phyloP scores from a whole-genome alignment of 1,140 invertebrate genomes.

The Musca domestica region DNA sequence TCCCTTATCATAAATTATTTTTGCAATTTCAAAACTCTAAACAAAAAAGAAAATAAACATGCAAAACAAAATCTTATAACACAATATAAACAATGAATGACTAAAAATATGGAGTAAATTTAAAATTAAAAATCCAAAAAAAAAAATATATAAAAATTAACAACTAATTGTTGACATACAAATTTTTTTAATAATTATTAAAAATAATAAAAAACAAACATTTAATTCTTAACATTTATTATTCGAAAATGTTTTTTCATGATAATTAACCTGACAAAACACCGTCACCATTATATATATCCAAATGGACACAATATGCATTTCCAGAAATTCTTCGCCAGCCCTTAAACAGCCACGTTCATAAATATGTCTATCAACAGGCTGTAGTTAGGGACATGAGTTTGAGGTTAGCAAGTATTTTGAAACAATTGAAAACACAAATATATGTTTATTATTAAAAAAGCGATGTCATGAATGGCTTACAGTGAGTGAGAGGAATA shows the following conservation, averaged over 20 bases:
- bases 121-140: neutral
- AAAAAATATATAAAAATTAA: neutral
- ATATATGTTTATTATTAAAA: too few species aligned
- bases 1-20: slow-evolving; percentile 89
- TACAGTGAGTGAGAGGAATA: too few species aligned
- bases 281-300: slow-evolving; percentile 16
- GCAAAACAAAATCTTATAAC: slow-evolving; percentile 24
- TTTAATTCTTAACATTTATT: neutral
- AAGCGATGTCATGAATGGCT: too few species aligned
- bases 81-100: slow-evolving; percentile 18
- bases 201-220: neutral
- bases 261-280: slow-evolving; percentile 8
- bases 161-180: neutral
- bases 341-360: slow-evolving; percentile 89
- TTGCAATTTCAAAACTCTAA: slow-evolving; percentile 70
- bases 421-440: slow-evolving; percentile 19
- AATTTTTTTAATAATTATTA: neutral
- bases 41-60: slow-evolving; percentile 48
- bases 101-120: slow-evolving; percentile 17
- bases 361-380: slow-evolving; percentile 84
- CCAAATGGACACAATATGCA: slow-evolving; percentile 58
- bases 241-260: neutral
- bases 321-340: slow-evolving; percentile 91
- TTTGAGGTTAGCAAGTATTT: neutral
- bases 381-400: slow-evolving; percentile 55